Percentiles rank a stretch among this genome's conserved stretches.
phyloP scores from a whole-genome alignment of 2,113 vertebrate genomes.

The Poeciliopsis prolifica region DNA sequence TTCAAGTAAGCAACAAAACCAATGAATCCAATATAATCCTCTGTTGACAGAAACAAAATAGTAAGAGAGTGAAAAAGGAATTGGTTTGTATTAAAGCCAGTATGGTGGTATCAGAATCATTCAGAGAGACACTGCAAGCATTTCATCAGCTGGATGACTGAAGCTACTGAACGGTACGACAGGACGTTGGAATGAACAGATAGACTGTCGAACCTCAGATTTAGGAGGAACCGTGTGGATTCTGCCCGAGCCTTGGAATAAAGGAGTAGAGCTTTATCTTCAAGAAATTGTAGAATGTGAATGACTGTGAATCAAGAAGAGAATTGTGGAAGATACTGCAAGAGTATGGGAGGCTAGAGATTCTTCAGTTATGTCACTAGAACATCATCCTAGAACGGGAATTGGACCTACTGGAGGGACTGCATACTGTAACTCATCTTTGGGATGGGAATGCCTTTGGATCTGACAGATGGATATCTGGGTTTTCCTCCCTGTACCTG shows the following conservation, averaged over 20 bases:
- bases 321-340: no score
- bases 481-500: no score
- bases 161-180: conserved; percentile 1
- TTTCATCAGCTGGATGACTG: conserved; percentile 50
- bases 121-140: conserved; percentile 45
- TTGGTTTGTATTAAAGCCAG: conserved; percentile 46
- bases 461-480: background rate
- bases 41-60: conserved; percentile 65
- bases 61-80: conserved; percentile 45
- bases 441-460: background rate
- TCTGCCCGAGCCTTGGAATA: no score
- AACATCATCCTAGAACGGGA: background rate
- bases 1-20: background rate
- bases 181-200: no score
- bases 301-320: no score
- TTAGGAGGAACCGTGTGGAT: no score
- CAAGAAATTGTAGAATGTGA: no score
- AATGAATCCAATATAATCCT: conserved; percentile 63
- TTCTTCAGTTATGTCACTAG: background rate
- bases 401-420: no score
- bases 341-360: no score
- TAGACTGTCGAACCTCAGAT: no score
- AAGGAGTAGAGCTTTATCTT: no score
- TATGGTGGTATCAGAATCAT: conserved; percentile 56
- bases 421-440: background rate